Evolutionary conservation across 2,113 vertebrate genomes (phyloP), one percentile per base, ranked within the genome.

Genomic region (Sinosuthora webbiana): DNA sequence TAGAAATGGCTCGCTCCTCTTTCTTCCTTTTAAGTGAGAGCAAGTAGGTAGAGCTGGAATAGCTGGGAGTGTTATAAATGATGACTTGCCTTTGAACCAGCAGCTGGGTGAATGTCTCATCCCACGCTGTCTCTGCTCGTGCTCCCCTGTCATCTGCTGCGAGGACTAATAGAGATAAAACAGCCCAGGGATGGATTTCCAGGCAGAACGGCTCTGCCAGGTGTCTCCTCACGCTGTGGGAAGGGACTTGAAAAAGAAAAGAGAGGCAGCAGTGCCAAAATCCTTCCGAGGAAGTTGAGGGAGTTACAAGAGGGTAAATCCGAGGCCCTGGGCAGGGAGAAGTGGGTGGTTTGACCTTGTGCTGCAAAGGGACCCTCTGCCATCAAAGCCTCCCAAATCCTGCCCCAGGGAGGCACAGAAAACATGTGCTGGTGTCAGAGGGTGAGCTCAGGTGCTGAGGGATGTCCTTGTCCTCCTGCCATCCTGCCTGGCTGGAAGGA

Each of bases 41-140:
- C 13, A 33, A 92, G 94, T 49, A 70, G 76, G 87, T 71, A 93
- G 87, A 70, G 91, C 2, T 90, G 94, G 82, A 91, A 44, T 78
- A 59, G 90, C 91, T 93, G 90, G 88, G 82, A 96, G 91, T 88
- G 95, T 95, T 95, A 83, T 88, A 93, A 96, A 93, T 88, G 93
- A 92, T 88, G 87, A n/a, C 71, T 63, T 87, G 94, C 68, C 92
- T 95, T 92, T 96, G 90, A 97, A 95, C 88, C 27, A 96, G 92
- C 93, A 93, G 95, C 95, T 94, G 95, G 89, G 91, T 82, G 96
- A 95, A 31, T 74, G 89, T 70, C 95, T 95, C 96, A 94, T 91
- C 96, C 96, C 87, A 94, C 78, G 44, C 96, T 67, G 86, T 89
- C 94, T 90, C 3, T 67, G 86, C 62, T 91, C 95, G 2, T 83